Conservation (phyloP, 2,888 invertebrate species). For the Cryptocheilus praepositus region DNA sequence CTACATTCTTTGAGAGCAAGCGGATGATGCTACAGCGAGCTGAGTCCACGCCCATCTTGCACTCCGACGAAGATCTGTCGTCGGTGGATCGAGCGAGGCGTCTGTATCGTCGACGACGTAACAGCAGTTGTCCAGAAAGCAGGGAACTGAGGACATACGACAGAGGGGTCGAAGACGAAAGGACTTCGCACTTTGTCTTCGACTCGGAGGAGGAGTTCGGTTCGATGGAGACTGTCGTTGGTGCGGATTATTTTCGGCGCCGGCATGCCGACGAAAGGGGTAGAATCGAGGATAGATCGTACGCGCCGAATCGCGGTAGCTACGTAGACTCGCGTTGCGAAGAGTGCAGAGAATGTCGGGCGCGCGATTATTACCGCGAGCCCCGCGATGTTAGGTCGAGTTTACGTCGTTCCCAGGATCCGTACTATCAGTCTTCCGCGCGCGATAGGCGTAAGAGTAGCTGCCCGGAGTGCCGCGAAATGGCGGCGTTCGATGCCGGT, state of each 20-base stretch:
- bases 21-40: slow-evolving; percentile 62
- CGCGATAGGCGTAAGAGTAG: slow-evolving; percentile 60
- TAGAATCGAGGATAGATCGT: slow-evolving; percentile 34
- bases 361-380: slow-evolving; percentile 29
- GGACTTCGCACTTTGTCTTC: slow-evolving; percentile 42
- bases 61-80: slow-evolving; percentile 58
- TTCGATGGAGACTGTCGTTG: slow-evolving; percentile 69
- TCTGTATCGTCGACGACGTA: slow-evolving; percentile 61
- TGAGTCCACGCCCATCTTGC: slow-evolving; percentile 67
- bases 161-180: slow-evolving; percentile 38
- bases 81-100: slow-evolving; percentile 45
- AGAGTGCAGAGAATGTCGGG: slow-evolving; percentile 35
- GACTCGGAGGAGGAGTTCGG: slow-evolving; percentile 71
- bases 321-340: slow-evolving; percentile 46
- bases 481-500: slow-evolving; percentile 33
- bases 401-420: slow-evolving; percentile 34
- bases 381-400: slow-evolving; percentile 45
- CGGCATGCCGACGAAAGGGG: slow-evolving; percentile 18
- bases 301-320: slow-evolving; percentile 31
- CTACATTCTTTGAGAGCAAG: slow-evolving; percentile 55
- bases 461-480: slow-evolving; percentile 64
- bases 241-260: slow-evolving; percentile 54
- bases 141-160: slow-evolving; percentile 44
- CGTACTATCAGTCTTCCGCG: slow-evolving; percentile 1
- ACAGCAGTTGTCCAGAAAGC: slow-evolving; percentile 58